Percentiles rank a stretch among this genome's conserved stretches.
Evolutionary conservation across 2,888 invertebrate species (phyloP).

Genomic region (Ophion slaviceki): DNA sequence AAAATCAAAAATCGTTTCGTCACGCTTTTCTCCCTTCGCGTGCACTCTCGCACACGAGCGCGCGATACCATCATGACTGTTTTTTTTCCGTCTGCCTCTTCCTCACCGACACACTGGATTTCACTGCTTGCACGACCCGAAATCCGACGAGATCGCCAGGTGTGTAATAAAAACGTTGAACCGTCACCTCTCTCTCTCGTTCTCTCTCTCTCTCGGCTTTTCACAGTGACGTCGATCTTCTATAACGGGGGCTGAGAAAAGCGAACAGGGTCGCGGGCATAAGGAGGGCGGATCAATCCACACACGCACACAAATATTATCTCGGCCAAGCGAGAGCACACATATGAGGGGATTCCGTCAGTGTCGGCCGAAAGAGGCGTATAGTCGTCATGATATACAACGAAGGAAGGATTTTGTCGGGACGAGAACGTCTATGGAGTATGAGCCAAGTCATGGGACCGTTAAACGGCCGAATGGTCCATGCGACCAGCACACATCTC

Average conservation of each 20-base stretch:
- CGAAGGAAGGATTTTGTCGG: conserved; percentile 50
- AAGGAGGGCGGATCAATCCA: conserved; percentile 21
- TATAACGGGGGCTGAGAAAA: conserved; percentile 17
- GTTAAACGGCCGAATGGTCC: conserved; percentile 56
- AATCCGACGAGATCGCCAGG: conserved; percentile 63
- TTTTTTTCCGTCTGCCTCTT: conserved; percentile 63
- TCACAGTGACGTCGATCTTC: conserved; percentile 41
- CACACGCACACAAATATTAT: not conserved
- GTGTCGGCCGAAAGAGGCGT: conserved; percentile 45
- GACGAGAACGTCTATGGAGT: conserved; percentile 16
- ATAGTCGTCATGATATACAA: conserved; percentile 28
- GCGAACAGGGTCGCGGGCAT: conserved; percentile 29
- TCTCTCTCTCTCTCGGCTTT: conserved; percentile 38
- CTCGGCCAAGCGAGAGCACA: conserved; percentile 30
- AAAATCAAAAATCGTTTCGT: conserved; percentile 68
- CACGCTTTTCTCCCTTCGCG: conserved; percentile 43
- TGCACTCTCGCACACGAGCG: conserved; percentile 1
- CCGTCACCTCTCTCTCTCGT: conserved; percentile 7
- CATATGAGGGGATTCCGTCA: conserved; percentile 43
- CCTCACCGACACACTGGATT: conserved; percentile 60
- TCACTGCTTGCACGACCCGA: conserved; percentile 51
- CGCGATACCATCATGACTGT: conserved; percentile 14
- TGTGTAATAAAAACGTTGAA: conserved; percentile 65
- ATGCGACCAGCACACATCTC: not conserved
- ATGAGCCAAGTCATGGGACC: conserved; percentile 57